Conservation (phyloP, 2,888 invertebrate genomes). For the Carpatolechia fugitivella region DNA sequence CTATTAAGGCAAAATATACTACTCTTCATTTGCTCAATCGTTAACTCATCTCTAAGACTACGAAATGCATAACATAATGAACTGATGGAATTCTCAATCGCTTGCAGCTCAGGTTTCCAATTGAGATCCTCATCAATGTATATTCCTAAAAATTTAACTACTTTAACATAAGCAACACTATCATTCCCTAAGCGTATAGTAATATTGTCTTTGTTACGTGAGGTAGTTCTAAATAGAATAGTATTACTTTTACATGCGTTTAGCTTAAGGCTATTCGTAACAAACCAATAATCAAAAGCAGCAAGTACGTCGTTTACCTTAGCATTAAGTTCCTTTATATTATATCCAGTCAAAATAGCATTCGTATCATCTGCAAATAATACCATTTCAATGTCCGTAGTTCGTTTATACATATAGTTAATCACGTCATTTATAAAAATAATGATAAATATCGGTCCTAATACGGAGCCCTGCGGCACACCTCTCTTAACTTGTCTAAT, state of each 20-base stretch:
- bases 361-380: constrained; percentile 8
- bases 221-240: neutral
- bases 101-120: constrained; percentile 2
- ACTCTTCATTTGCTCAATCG: neutral
- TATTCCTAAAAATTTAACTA: constrained; percentile 6
- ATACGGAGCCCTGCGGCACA: constrained; percentile 9
- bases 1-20: constrained; percentile 16
- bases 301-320: neutral
- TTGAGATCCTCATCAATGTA: neutral
- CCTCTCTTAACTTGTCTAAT: neutral
- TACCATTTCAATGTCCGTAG: neutral
- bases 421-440: constrained; percentile 3
- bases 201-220: neutral
- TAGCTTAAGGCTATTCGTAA: neutral
- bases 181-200: neutral
- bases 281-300: constrained; percentile 3
- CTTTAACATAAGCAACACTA: neutral
- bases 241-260: neutral
- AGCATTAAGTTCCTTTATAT: neutral
- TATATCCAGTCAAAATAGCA: neutral
- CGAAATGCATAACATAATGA: constrained; percentile 11
- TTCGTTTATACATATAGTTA: neutral
- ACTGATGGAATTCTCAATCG: neutral
- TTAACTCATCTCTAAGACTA: constrained; percentile 7
- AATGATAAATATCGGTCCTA: constrained; percentile 2